Evolutionary conservation across 2,113 vertebrate genomes (phyloP).

Genomic region (Saccopteryx leptura): DNA sequence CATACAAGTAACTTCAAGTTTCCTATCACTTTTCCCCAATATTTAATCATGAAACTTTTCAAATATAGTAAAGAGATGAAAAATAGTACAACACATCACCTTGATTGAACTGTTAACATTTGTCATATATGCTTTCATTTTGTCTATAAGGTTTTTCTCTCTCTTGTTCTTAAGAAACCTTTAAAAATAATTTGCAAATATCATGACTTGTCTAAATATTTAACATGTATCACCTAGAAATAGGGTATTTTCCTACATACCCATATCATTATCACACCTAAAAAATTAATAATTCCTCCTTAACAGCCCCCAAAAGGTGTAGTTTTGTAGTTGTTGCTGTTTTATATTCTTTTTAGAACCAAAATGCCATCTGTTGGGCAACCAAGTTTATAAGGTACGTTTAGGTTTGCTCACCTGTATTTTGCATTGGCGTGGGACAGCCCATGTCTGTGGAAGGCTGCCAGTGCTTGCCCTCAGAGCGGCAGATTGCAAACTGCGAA

Average conservation of each 20-base stretch:
- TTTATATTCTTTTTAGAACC: not conserved
- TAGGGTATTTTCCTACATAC: not conserved
- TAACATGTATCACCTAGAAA: conserved; percentile 6
- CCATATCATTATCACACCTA: not conserved
- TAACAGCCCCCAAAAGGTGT: not conserved
- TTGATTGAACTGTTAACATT: not conserved
- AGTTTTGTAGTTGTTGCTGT: not conserved
- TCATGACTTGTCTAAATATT: not conserved
- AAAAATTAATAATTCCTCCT: not conserved
- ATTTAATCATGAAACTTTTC: conserved; percentile 4
- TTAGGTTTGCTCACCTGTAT: too few relatives aligned
- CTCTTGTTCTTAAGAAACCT: not conserved
- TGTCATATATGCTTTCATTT: not conserved
- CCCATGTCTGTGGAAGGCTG: too few relatives aligned
- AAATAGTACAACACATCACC: not conserved
- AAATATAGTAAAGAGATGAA: not conserved
- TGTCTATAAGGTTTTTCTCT: not conserved
- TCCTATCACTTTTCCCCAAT: not conserved
- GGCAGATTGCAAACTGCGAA: too few relatives aligned
- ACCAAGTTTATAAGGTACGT: too few relatives aligned
- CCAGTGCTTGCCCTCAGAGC: too few relatives aligned
- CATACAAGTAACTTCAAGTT: not conserved
- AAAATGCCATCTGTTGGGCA: not conserved
- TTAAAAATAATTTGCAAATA: conserved; percentile 51
- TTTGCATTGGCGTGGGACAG: too few relatives aligned